Base-by-base conservation (phyloP, 2,113 vertebrate species). In the Macheiramphus alcinus region DNA sequence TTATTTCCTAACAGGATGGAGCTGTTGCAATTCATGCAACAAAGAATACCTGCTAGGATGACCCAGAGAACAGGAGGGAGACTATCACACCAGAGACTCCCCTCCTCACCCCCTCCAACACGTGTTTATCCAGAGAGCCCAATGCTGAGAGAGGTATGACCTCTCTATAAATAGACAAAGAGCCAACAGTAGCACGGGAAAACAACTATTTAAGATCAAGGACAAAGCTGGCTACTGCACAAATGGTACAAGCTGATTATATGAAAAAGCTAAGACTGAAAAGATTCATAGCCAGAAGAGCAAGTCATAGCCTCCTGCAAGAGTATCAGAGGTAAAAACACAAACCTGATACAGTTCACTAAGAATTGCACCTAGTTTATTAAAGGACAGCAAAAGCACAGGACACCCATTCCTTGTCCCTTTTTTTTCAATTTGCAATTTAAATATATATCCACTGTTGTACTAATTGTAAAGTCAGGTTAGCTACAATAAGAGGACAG, bases 131-230 rank as follows among this genome's bases (percentile, higher is more conserved):
- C 63, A 80, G 92, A 95, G 94, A 97, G 95, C 82, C 63, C 85
- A 90, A 66, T 13, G 85, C 96, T 93, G 62, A 86, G 92, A 71
- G 94, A 79, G 34, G 70, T 90, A 91, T 78, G 72, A 90, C 83
- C 63, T 68, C 74, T 95, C 97, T 97, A 96, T 92, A 96, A 96
- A 97, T 97, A 97, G 96, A 95, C 67, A 93, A 93, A 91, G 45
- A 95, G 75, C 92, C 79, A 88, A 96, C 97, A 95, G 96, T 59
- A 86, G 96, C 96, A 95, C 88, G 63, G 47, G 63, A 96, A 97
- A 96, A 96, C 90, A 96, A 93, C 95, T 95, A 91, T 90, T 66
- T 82, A 86, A 74, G 87, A 96, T 92, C 97, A 96, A 97, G 95
- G 97, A 96, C 97, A 95, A 96, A 95, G 95, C 75, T 86, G 62